Evolutionary conservation across 2,888 invertebrate genomes (phyloP).

Genomic region (Esperia sulphurella): DNA sequence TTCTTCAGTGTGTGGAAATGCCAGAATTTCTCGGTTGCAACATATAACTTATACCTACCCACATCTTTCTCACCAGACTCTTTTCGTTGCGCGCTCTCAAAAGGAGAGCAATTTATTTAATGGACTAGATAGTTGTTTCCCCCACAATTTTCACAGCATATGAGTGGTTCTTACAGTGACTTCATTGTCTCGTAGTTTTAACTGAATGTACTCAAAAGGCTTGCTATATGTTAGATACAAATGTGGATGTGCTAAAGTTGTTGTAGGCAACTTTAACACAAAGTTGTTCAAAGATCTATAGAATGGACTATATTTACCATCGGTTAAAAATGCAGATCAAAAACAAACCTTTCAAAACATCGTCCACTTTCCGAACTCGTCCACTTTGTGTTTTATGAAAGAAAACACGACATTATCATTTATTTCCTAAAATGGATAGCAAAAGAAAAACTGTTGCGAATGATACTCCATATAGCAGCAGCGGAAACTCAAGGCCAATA

Average conservation of each 20-base stretch:
- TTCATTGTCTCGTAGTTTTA: background rate
- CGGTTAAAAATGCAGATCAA: too few species aligned
- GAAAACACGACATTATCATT: slow-evolving; percentile 6
- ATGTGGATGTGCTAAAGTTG: too few species aligned
- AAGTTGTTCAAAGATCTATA: too few species aligned
- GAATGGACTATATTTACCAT: too few species aligned
- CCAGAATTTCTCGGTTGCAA: slow-evolving; percentile 25
- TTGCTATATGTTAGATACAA: background rate
- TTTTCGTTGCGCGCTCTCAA: slow-evolving; percentile 40
- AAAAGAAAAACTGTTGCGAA: slow-evolving; percentile 10
- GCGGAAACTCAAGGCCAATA: slow-evolving; percentile 9
- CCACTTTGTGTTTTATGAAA: too few species aligned
- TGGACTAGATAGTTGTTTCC: slow-evolving; percentile 51
- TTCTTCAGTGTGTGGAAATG: slow-evolving; percentile 15
- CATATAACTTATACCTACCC: slow-evolving; percentile 34
- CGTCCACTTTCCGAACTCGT: too few species aligned
- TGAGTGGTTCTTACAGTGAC: slow-evolving; percentile 19
- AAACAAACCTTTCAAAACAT: too few species aligned
- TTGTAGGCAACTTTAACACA: too few species aligned
- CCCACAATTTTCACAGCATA: slow-evolving; percentile 31
- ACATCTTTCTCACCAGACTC: slow-evolving; percentile 41
- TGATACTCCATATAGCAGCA: slow-evolving; percentile 13
- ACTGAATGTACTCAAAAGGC: background rate
- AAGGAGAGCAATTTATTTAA: slow-evolving; percentile 64
- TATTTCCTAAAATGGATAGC: slow-evolving; percentile 4